Conservation (phyloP, 2,888 invertebrate species). For the Synergus umbraculus region DNA sequence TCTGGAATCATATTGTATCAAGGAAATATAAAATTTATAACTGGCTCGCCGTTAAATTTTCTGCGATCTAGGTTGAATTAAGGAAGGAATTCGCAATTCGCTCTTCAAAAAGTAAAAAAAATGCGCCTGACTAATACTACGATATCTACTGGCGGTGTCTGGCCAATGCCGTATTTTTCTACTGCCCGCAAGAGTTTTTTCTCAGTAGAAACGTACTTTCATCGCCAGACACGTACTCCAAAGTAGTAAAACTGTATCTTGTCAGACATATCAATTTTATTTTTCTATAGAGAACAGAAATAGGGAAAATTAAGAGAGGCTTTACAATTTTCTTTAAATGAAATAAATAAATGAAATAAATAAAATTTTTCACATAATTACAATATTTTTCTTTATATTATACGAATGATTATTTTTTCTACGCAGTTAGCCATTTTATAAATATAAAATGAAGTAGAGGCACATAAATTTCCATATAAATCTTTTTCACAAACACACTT, state of each 20-base stretch:
- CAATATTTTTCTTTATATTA: not conserved
- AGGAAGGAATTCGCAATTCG: not conserved
- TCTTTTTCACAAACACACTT: not conserved
- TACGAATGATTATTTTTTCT: not conserved
- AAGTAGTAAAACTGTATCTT: not conserved
- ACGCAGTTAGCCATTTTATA: not conserved
- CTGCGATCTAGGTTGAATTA: not conserved
- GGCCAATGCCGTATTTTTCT: not conserved
- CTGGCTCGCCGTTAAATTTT: not conserved
- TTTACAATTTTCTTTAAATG: too few species aligned
- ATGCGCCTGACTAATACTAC: not conserved
- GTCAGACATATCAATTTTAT: not conserved
- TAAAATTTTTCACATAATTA: not conserved
- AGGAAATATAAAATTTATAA: not conserved
- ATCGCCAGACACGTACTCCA: not conserved
- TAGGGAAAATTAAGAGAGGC: too few species aligned
- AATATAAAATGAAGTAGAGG: not conserved
- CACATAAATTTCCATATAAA: not conserved
- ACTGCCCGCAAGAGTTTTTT: not conserved
- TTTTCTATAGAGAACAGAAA: too few species aligned
- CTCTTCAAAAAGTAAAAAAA: too few species aligned
- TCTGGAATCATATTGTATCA: not conserved
- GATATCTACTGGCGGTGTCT: not conserved
- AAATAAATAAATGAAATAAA: too few species aligned
- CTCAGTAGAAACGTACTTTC: not conserved